Percentiles rank a stretch among this genome's conserved stretches.
phyloP scores from a whole-genome alignment of 2,888 invertebrate genomes.

The Melinopterus prodromus region DNA sequence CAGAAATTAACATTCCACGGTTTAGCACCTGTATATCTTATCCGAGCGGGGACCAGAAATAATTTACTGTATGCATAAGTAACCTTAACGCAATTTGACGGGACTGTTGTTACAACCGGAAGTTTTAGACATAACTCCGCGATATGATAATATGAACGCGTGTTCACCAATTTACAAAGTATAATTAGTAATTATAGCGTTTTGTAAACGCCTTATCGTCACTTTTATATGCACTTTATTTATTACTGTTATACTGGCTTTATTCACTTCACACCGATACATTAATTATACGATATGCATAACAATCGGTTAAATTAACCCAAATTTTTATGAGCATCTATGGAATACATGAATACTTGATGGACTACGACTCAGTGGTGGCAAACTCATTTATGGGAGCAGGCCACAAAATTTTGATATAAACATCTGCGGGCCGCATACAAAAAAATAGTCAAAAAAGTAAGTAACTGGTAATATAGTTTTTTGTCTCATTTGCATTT shows the following conservation, averaged over 20 bases:
- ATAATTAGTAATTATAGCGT: slow-evolving; percentile 20
- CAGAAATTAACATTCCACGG: background rate
- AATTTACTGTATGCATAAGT: slow-evolving; percentile 14
- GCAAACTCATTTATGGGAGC: too few relatives aligned
- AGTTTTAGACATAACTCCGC: slow-evolving; percentile 18
- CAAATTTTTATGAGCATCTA: background rate
- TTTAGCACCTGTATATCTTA: slow-evolving; percentile 4
- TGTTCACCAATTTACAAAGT: slow-evolving; percentile 21
- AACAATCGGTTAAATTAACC: background rate
- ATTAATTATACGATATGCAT: background rate
- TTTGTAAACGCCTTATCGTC: slow-evolving; percentile 18
- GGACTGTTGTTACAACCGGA: background rate
- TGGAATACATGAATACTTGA: background rate
- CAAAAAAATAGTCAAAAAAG: too few relatives aligned
- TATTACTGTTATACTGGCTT: background rate
- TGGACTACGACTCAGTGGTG: too few relatives aligned
- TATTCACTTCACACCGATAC: background rate
- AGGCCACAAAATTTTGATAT: too few relatives aligned
- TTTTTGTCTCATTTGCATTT: too few relatives aligned
- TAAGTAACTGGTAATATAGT: too few relatives aligned
- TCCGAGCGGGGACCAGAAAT: slow-evolving; percentile 12
- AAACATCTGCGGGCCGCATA: too few relatives aligned
- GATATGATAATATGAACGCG: slow-evolving; percentile 25
- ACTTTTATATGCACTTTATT: background rate
- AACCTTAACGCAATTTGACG: background rate